A percentile compares a stretch with the other conserved stretches of the same genome.
phyloP scores from a whole-genome alignment of 2,888 invertebrate species.

The Chalcosyrphus nemorum region DNA sequence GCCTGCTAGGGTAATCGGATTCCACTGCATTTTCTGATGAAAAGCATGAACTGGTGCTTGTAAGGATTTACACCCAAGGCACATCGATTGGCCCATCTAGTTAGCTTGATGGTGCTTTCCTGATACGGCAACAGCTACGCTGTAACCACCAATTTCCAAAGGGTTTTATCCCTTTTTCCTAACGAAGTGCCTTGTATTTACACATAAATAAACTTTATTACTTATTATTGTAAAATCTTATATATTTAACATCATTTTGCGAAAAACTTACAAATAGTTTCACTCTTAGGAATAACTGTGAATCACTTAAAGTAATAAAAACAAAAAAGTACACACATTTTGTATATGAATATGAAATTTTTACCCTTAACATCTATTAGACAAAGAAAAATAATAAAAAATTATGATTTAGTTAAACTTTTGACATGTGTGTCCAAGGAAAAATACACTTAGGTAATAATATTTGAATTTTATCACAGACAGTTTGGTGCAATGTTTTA shows the following conservation, averaged over 20 bases:
- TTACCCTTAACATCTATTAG: slow-evolving; percentile 4
- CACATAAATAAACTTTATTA: no score
- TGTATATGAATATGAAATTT: slow-evolving; percentile 32
- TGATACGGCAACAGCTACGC: no score
- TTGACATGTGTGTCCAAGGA: slow-evolving; percentile 7
- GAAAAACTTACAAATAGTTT: slow-evolving; percentile 41
- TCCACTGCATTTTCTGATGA: no score
- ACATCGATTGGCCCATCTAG: no score
- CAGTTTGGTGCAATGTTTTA: slow-evolving; percentile 70
- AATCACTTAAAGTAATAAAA: slow-evolving; percentile 34
- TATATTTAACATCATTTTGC: slow-evolving; percentile 8
- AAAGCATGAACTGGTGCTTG: no score
- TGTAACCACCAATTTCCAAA: no score
- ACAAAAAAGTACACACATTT: background rate
- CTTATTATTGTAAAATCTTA: background rate
- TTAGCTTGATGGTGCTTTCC: no score
- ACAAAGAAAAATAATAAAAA: background rate
- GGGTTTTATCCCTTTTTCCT: no score
- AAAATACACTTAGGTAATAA: slow-evolving; percentile 60
- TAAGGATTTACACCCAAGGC: no score
- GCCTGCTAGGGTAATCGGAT: no score
- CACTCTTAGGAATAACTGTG: slow-evolving; percentile 38
- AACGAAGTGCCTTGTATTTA: no score
- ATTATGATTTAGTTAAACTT: slow-evolving; percentile 8
- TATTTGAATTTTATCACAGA: slow-evolving; percentile 74